These are phyloP conservation scores for Turnix velox DNA, from an alignment of 2,113 vertebrate species.

Conservation along the genomic window DNA sequence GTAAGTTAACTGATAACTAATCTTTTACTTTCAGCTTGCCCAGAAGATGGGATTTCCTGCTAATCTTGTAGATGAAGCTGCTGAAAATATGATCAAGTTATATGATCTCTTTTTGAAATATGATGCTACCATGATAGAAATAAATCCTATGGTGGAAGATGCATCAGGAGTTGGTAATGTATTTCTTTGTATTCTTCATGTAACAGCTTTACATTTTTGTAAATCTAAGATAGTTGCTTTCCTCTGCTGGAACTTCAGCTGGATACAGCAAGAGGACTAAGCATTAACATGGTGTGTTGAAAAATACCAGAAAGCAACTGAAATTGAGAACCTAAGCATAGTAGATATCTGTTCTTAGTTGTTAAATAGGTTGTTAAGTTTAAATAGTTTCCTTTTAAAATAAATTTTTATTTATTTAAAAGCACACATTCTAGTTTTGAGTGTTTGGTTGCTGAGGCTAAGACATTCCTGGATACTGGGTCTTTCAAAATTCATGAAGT, in stretches of 20 bases:
- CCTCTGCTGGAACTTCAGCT: not conserved
- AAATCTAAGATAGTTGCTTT: not conserved
- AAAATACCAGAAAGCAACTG: not conserved
- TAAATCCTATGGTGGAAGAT: slow-evolving; percentile 99
- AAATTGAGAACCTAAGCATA: not conserved
- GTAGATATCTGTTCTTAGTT: not conserved
- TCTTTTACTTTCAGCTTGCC: slow-evolving; percentile 81
- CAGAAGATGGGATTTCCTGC: slow-evolving; percentile 94
- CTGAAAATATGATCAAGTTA: slow-evolving; percentile 93
- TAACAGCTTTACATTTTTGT: not conserved
- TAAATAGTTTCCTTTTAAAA: not conserved
- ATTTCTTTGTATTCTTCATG: not conserved
- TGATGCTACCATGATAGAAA: slow-evolving; percentile 97
- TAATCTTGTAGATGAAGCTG: slow-evolving; percentile 86
- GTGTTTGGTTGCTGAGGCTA: not conserved
- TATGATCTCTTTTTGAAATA: slow-evolving; percentile 95
- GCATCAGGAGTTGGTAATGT: slow-evolving; percentile 88
- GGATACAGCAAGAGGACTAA: not conserved
- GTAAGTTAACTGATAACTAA: not conserved
- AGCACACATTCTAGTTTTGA: not conserved
- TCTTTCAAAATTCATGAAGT: not conserved
- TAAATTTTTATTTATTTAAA: not conserved
- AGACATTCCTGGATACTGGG: not conserved
- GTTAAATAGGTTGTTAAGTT: not conserved
- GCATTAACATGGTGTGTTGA: not conserved